These are phyloP conservation scores for Heliconius charithonia DNA, from an alignment of 2,888 invertebrate genomes.

Conservation along the genomic window DNA sequence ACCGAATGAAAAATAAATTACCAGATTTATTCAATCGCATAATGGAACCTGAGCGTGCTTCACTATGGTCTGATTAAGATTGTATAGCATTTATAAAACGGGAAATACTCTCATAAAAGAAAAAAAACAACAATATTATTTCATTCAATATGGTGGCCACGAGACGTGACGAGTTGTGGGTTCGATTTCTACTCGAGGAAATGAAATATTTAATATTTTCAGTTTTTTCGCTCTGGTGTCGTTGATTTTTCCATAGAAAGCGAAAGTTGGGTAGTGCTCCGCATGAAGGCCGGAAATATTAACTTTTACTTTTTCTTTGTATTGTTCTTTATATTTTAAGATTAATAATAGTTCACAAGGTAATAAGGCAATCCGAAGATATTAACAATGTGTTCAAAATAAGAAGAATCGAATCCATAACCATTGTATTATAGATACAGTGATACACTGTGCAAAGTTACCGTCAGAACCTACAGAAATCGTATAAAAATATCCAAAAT, in stretches of 20 bases:
- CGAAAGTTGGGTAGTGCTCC: slow-evolving; percentile 55
- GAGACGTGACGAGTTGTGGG: no score
- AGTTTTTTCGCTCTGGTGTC: background rate
- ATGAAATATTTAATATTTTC: no score
- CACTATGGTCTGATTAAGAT: slow-evolving; percentile 24
- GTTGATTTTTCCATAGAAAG: slow-evolving; percentile 55
- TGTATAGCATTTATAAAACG: slow-evolving; percentile 27
- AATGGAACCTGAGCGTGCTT: slow-evolving; percentile 18
- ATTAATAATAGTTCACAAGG: background rate
- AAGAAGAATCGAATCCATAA: background rate
- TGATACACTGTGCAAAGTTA: background rate
- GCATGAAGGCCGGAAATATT: slow-evolving; percentile 46
- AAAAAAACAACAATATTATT: slow-evolving; percentile 30
- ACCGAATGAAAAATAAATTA: slow-evolving; percentile 24
- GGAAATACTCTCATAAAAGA: slow-evolving; percentile 34
- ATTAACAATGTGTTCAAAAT: background rate
- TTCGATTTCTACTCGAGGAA: no score
- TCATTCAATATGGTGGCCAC: background rate
- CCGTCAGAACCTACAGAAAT: background rate
- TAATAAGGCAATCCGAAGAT: background rate
- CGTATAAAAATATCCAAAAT: background rate
- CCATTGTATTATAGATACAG: background rate
- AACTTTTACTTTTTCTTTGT: slow-evolving; percentile 49
- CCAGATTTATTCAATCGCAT: slow-evolving; percentile 14
- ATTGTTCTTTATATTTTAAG: background rate